Percentiles rank a stretch among this genome's conserved stretches.
These are phyloP conservation scores for Caenorhabditis zanzibari DNA, from an alignment of 2,888 invertebrate genomes.

Conservation along the genomic window DNA sequence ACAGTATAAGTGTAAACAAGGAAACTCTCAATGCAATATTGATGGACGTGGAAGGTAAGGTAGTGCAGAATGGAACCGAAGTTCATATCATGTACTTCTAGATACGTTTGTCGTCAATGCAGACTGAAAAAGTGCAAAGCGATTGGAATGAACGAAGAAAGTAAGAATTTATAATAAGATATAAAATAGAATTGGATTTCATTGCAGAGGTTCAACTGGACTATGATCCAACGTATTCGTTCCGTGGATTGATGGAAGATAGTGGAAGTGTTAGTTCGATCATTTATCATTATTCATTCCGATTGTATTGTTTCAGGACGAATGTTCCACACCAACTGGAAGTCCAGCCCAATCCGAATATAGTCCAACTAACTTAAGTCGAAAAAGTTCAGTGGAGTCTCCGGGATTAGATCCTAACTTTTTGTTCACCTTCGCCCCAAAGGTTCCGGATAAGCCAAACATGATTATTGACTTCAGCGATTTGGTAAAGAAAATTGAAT, in stretches of 20 bases:
- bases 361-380: slow-evolving; percentile 25
- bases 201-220: slow-evolving; percentile 56
- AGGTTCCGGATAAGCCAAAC: slow-evolving; percentile 31
- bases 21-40: slow-evolving; percentile 46
- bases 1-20: slow-evolving; percentile 55
- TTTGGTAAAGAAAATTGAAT: slow-evolving; percentile 35
- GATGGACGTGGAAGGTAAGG: slow-evolving; percentile 55
- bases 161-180: slow-evolving; percentile 10
- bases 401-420: slow-evolving; percentile 41
- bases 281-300: not conserved
- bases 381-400: slow-evolving; percentile 43
- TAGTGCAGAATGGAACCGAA: not conserved
- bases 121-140: slow-evolving; percentile 55
- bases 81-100: not conserved
- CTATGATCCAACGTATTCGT: slow-evolving; percentile 60
- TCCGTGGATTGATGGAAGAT: slow-evolving; percentile 49
- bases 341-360: slow-evolving; percentile 46
- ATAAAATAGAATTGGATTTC: not conserved
- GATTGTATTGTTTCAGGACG: slow-evolving; percentile 18
- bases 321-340: slow-evolving; percentile 43
- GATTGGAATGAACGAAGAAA: slow-evolving; percentile 56
- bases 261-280: slow-evolving; percentile 45
- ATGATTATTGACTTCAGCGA: slow-evolving; percentile 53
- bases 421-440: slow-evolving; percentile 51
- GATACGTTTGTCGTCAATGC: slow-evolving; percentile 53